Percentiles rank a stretch among this genome's conserved stretches.
These are phyloP conservation scores for Triplophysa tibetana DNA, from an alignment of 2,113 vertebrate species.

Conservation along the genomic window DNA sequence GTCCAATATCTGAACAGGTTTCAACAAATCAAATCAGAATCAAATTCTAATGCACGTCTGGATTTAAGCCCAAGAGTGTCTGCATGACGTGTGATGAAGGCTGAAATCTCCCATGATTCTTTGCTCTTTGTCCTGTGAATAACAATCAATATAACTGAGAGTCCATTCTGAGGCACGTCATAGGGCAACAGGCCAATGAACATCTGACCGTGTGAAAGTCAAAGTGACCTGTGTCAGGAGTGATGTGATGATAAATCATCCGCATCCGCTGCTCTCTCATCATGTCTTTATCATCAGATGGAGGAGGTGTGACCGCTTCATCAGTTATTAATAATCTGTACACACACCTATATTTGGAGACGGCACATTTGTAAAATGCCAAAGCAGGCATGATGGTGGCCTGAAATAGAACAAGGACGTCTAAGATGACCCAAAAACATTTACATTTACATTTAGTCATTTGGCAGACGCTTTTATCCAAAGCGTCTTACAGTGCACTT, in stretches of 20 bases:
- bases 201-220: no score
- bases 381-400: neutral
- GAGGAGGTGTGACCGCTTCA: conserved; percentile 17
- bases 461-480: no score
- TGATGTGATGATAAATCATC: conserved; percentile 1
- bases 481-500: no score
- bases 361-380: conserved; percentile 3
- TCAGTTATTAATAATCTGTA: conserved; percentile 17
- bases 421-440: neutral
- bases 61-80: no score
- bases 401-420: conserved; percentile 13
- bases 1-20: no score
- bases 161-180: no score
- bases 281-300: neutral
- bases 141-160: neutral
- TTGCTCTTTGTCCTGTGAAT: neutral
- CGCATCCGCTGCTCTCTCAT: neutral
- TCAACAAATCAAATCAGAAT: no score
- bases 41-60: no score
- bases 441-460: no score
- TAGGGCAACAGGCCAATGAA: no score
- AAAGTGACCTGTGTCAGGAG: neutral
- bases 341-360: neutral
- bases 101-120: conserved; percentile 1
- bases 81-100: neutral